Evolutionary conservation across 2,888 invertebrate species (phyloP).

Genomic region (Endotricha flammealis): DNA sequence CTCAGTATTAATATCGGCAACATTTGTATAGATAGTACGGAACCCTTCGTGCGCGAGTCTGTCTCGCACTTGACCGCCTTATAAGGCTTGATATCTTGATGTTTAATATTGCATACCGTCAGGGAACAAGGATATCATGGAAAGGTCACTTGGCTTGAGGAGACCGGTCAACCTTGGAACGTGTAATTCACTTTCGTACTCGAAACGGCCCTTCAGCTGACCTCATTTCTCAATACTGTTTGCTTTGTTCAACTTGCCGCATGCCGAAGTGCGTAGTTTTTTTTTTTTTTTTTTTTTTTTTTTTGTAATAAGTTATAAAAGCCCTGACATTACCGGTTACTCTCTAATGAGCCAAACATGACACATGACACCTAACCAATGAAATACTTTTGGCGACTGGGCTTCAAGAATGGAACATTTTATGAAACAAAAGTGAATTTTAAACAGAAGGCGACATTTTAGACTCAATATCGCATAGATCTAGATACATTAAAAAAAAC

Average conservation of each 20-base stretch:
- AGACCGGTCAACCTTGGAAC: conserved; percentile 73
- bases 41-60: too few relatives aligned
- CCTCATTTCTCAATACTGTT: conserved; percentile 66
- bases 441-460: too few relatives aligned
- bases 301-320: background rate
- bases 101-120: conserved; percentile 46
- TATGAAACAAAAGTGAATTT: too few relatives aligned
- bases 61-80: background rate
- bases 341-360: too few relatives aligned
- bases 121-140: conserved; percentile 71
- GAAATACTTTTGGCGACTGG: too few relatives aligned
- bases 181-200: conserved; percentile 71
- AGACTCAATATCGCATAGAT: too few relatives aligned
- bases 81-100: conserved; percentile 23
- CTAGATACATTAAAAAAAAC: too few relatives aligned
- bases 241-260: conserved; percentile 46
- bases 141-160: conserved; percentile 74
- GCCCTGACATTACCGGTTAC: too few relatives aligned
- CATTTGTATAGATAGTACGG: too few relatives aligned
- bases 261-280: conserved; percentile 11
- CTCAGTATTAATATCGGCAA: too few relatives aligned
- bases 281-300: background rate
- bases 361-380: too few relatives aligned
- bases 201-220: conserved; percentile 63
- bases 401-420: too few relatives aligned